These are phyloP conservation scores for Manis javanica DNA, from an alignment of 2,797 vertebrate species.

Conservation along the genomic window DNA sequence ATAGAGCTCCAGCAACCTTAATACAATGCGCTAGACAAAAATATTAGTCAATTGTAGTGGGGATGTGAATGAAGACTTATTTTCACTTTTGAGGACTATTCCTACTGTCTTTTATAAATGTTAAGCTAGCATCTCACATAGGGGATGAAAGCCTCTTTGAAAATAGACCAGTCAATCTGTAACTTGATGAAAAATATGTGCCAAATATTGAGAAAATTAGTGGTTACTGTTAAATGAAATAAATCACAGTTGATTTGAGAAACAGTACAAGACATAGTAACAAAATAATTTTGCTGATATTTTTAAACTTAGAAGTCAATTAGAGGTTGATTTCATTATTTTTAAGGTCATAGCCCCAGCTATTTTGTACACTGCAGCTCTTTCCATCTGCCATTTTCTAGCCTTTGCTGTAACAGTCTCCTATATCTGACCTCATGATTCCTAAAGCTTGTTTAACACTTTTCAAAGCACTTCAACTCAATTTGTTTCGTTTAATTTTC, in stretches of 20 bases:
- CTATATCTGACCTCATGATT: not conserved
- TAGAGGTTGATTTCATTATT: not conserved
- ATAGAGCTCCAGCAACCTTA: not conserved
- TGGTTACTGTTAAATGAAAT: not conserved
- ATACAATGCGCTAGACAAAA: not conserved
- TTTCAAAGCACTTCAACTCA: not conserved
- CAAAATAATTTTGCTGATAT: not conserved
- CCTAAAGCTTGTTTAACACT: not conserved
- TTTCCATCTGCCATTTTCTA: not conserved
- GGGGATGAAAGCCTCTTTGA: not conserved
- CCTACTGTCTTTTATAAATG: slow-evolving; percentile 7
- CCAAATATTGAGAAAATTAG: not conserved
- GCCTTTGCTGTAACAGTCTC: not conserved
- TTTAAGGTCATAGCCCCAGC: not conserved
- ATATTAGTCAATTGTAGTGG: not conserved
- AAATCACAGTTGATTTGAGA: not conserved
- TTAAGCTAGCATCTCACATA: not conserved
- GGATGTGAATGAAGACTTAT: not conserved
- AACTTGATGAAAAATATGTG: not conserved
- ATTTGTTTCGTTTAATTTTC: not conserved
- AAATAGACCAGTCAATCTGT: not conserved
- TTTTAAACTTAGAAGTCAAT: slow-evolving; percentile 16
- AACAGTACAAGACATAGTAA: not conserved
- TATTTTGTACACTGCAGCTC: not conserved
- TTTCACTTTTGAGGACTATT: not conserved